Percentiles rank a stretch among this genome's conserved stretches.
Evolutionary conservation across 2,888 invertebrate genomes (phyloP).

Genomic region (Taenaris catops): DNA sequence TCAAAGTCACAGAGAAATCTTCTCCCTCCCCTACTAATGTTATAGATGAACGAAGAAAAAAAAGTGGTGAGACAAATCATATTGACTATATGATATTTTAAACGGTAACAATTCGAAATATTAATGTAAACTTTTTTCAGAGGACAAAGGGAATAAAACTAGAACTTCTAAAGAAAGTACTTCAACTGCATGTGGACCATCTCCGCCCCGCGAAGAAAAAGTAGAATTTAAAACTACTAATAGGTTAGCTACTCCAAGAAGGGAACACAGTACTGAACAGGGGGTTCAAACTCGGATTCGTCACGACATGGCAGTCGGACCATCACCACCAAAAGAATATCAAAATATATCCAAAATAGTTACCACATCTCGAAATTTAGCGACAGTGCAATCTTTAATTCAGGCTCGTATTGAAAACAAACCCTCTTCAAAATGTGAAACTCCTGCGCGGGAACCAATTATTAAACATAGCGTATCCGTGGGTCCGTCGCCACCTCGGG

Average conservation of each 20-base stretch:
- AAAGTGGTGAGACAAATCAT: conserved; percentile 85
- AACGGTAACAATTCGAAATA: no score
- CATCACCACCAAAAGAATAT: conserved; percentile 58
- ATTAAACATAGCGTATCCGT: conserved; percentile 51
- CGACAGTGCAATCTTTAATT: conserved; percentile 5
- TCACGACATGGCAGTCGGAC: conserved; percentile 62
- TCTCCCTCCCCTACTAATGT: conserved; percentile 23
- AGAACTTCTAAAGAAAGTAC: conserved; percentile 19
- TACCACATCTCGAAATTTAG: conserved; percentile 6
- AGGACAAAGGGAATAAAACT: conserved; percentile 14
- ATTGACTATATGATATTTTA: no score
- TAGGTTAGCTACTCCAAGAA: conserved; percentile 67
- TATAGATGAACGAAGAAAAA: conserved; percentile 39
- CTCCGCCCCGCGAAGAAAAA: conserved; percentile 75
- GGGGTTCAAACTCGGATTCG: conserved; percentile 30
- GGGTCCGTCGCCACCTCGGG: conserved; percentile 58
- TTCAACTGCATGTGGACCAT: conserved; percentile 83
- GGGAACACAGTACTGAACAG: conserved; percentile 37
- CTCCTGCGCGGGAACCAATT: conserved; percentile 24
- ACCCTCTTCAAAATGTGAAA: conserved; percentile 31
- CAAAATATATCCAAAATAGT: conserved; percentile 25
- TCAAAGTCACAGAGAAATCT: conserved; percentile 29
- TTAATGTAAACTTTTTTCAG: no score
- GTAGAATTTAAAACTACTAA: conserved; percentile 32
- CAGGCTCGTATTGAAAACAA: conserved; percentile 9